phyloP scores from a whole-genome alignment of 2,797 vertebrate species.

The Pampus argenteus region DNA sequence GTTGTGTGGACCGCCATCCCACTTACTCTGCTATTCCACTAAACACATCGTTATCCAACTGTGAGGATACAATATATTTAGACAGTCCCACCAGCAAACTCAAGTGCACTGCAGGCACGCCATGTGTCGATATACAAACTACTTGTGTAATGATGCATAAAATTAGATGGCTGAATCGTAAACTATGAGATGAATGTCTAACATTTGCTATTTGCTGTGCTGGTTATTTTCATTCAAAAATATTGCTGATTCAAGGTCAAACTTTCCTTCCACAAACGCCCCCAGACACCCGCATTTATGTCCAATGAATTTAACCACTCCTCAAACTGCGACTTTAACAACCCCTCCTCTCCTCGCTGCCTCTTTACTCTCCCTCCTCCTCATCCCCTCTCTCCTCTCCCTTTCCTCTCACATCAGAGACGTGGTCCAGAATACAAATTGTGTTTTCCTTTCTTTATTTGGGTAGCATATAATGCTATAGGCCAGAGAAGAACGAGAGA shows the following conservation, averaged over 20 bases:
- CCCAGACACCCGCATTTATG: slow-evolving; percentile 23
- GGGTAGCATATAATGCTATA: slow-evolving; percentile 59
- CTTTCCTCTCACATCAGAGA: slow-evolving; percentile 51
- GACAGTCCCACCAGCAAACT: slow-evolving; percentile 21
- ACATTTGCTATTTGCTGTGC: slow-evolving; percentile 19
- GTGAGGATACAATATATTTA: slow-evolving; percentile 51
- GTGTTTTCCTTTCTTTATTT: slow-evolving; percentile 62
- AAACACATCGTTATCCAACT: slow-evolving; percentile 48
- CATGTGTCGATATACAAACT: slow-evolving; percentile 40
- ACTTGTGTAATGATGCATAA: slow-evolving; percentile 38
- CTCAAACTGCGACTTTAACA: slow-evolving; percentile 69
- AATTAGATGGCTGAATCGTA: slow-evolving; percentile 37
- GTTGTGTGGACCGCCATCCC: slow-evolving; percentile 7
- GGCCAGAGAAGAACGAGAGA: slow-evolving; percentile 61
- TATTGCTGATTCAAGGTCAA: slow-evolving; percentile 58
- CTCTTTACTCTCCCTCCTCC: neutral
- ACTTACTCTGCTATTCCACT: slow-evolving; percentile 1
- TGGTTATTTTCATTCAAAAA: neutral
- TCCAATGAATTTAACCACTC: slow-evolving; percentile 56
- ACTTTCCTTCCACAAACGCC: too few species aligned
- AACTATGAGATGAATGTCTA: slow-evolving; percentile 25
- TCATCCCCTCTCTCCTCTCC: neutral
- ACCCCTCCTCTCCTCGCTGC: slow-evolving; percentile 12
- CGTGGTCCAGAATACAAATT: slow-evolving; percentile 78
- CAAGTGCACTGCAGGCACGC: slow-evolving; percentile 35